phyloP scores from a whole-genome alignment of 2,888 invertebrate genomes.

The Dascillus cervinus region DNA sequence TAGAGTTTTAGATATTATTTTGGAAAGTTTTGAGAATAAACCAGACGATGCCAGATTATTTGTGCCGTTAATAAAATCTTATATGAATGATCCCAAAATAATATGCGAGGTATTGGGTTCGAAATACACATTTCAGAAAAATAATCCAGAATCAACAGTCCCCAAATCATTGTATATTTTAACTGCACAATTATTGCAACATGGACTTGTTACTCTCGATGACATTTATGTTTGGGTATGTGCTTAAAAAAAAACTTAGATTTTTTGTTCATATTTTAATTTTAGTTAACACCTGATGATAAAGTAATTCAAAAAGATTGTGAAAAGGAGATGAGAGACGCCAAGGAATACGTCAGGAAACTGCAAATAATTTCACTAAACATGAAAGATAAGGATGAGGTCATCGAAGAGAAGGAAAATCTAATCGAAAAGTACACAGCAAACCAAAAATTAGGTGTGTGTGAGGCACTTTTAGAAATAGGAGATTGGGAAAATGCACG shows the following conservation, averaged over 20 bases:
- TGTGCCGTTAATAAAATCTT: slow-evolving; percentile 77
- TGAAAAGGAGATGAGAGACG: slow-evolving; percentile 74
- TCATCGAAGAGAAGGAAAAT: slow-evolving; percentile 61
- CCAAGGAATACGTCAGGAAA: slow-evolving; percentile 82
- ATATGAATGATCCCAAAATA: slow-evolving; percentile 81
- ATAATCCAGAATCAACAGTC: slow-evolving; percentile 57
- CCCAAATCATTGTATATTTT: slow-evolving; percentile 82
- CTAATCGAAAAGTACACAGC: slow-evolving; percentile 51
- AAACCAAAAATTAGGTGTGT: slow-evolving; percentile 92
- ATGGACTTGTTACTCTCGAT: slow-evolving; percentile 76
- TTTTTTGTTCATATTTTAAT: slow-evolving; percentile 5
- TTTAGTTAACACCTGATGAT: slow-evolving; percentile 77
- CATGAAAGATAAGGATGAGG: slow-evolving; percentile 67
- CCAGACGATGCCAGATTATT: slow-evolving; percentile 73
- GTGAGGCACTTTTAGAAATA: slow-evolving; percentile 78
- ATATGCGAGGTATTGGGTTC: slow-evolving; percentile 93
- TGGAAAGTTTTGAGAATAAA: slow-evolving; percentile 92
- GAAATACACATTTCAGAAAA: slow-evolving; percentile 68
- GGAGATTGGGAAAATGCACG: slow-evolving; percentile 89
- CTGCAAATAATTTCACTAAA: slow-evolving; percentile 75
- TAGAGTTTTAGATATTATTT: slow-evolving; percentile 88
- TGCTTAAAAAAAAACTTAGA: not conserved
- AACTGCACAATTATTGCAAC: slow-evolving; percentile 83
- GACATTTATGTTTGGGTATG: slow-evolving; percentile 88
- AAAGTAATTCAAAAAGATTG: slow-evolving; percentile 70